These are phyloP conservation scores for Isaurus tuberculatus DNA, from an alignment of 92 coral and sea anemone species.

Conservation along the genomic window DNA sequence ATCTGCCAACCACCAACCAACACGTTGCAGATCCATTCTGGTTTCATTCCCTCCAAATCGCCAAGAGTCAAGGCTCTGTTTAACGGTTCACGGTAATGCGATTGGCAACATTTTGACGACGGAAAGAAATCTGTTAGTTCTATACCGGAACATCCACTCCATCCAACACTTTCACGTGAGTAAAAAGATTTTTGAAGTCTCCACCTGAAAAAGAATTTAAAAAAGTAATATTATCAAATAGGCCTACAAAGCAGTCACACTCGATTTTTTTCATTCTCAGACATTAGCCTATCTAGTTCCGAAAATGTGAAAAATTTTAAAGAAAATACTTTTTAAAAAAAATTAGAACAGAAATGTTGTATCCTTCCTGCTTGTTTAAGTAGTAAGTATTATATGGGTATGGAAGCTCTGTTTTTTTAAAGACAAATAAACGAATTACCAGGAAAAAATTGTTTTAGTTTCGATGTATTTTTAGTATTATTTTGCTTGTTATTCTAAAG, in stretches of 20 bases:
- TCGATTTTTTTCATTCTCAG: background rate
- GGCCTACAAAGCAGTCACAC: background rate
- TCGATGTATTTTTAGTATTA: too few species aligned
- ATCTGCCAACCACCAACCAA: conserved; percentile 77
- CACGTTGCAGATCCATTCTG: conserved; percentile 85
- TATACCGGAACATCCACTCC: conserved; percentile 64
- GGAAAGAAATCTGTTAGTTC: conserved; percentile 69
- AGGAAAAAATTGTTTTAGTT: too few species aligned
- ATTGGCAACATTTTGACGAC: conserved; percentile 38
- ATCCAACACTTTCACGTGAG: conserved; percentile 73
- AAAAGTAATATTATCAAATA: background rate
- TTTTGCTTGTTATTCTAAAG: too few species aligned
- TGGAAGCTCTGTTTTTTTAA: too few species aligned
- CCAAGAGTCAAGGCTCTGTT: conserved; percentile 76
- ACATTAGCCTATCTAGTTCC: background rate
- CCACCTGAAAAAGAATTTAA: background rate
- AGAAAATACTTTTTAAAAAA: background rate
- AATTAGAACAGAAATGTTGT: too few species aligned
- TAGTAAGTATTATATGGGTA: too few species aligned
- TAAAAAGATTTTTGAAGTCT: conserved; percentile 69
- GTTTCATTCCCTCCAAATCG: conserved; percentile 72
- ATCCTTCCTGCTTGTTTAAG: too few species aligned
- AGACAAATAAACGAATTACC: too few species aligned
- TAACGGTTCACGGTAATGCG: conserved; percentile 33
- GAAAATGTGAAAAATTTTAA: too few species aligned